Percentiles rank a stretch among this genome's conserved stretches.
Evolutionary conservation across 2,888 invertebrate genomes (phyloP).

Genomic region (Cataglyphis rosenhaueri): DNA sequence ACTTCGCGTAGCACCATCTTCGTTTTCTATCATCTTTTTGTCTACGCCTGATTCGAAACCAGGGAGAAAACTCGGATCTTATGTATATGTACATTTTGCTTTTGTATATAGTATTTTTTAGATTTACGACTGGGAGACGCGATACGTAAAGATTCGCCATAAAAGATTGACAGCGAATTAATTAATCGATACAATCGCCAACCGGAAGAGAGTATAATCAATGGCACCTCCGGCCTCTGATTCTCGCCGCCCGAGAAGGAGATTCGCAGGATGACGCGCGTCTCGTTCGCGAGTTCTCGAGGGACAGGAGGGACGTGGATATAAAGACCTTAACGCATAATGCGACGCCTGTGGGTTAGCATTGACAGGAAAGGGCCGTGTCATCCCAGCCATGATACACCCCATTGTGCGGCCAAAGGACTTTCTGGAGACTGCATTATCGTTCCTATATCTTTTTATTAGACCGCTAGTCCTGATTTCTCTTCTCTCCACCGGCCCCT

Average conservation of each 20-base stretch:
- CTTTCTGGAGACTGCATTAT: conserved; percentile 82
- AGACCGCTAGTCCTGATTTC: conserved; percentile 78
- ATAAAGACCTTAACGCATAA: conserved; percentile 80
- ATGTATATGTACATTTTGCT: neutral
- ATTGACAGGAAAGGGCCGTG: conserved; percentile 84
- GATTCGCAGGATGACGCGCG: conserved; percentile 71
- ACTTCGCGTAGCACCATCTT: conserved; percentile 40
- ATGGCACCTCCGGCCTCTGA: conserved; percentile 25
- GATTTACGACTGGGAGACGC: neutral
- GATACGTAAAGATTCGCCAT: neutral
- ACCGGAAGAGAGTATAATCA: conserved; percentile 36
- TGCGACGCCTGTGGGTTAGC: conserved; percentile 81
- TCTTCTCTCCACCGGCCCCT: conserved; percentile 63
- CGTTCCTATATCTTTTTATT: conserved; percentile 82
- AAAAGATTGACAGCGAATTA: neutral
- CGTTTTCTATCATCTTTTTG: conserved; percentile 45
- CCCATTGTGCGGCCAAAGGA: conserved; percentile 82
- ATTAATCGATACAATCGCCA: conserved; percentile 25
- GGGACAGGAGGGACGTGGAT: conserved; percentile 65
- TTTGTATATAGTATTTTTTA: neutral
- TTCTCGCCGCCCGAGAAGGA: conserved; percentile 31
- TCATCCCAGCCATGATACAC: conserved; percentile 84
- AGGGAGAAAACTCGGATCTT: neutral
- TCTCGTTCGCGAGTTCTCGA: conserved; percentile 59
- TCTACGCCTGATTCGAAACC: conserved; percentile 16